Base-by-base conservation (phyloP, 2,888 invertebrate genomes). In the Nomada flava region DNA sequence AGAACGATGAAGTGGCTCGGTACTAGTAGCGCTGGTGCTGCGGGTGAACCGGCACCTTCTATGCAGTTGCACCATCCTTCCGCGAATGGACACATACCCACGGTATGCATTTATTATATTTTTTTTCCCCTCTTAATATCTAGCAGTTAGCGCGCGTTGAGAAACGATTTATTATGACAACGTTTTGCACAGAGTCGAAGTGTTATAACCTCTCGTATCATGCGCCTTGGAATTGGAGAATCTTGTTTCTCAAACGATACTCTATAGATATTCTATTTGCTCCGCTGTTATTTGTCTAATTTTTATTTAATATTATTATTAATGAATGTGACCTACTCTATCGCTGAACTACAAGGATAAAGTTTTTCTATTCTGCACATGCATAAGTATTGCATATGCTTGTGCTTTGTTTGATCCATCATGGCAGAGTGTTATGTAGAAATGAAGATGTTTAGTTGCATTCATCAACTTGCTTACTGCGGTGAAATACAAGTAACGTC, bases 21-120 rank as follows among this genome's bases (percentile, higher is more conserved):
- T 94, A 92, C 94, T 93, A 91, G 94, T 94, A 93, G 93, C 93
- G 94, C 96, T 95, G 95, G 95, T 96, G 92, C 95, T 95, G 94
- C 95, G 94, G 94, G 96, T 95, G 94, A 95, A 95, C 94, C 96
- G 96, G 93, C 93, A 92, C 92, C 93, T 89, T 93, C 93, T 82
- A 93, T 93, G 92, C 93, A 93, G 88, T 90, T 93, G 82, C 93
- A 93, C 89, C 93, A 93, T 90, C 92, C 93, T 83, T 91, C 93
- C 84, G 93, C 93, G 76, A 93, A 93, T 88, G 93, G 93, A 83
- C 93, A 93, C 87, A 91, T 93, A 92, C 92, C 93, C 76, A 91
- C 92, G 87, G 93, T 93, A 90, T 75, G 91, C 87, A 86, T 59
- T 55, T 73, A 44, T 20, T 78, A 15, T 23, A 13, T 23, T 52